These are phyloP conservation scores for Leucosticte australis DNA, from an alignment of 2,113 vertebrate species.

Conservation along the genomic window DNA sequence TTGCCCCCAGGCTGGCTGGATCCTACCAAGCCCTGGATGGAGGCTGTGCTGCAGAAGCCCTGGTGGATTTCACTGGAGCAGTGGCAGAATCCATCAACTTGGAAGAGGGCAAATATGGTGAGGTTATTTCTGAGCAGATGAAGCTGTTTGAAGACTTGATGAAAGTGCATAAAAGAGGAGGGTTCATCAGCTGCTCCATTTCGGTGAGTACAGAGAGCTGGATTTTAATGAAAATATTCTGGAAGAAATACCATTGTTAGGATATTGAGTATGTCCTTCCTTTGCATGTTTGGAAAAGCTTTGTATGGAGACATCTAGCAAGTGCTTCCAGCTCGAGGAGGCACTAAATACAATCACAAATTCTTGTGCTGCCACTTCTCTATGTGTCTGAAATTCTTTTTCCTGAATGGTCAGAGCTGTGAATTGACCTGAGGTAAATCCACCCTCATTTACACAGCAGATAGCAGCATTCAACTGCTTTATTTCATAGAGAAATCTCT, in stretches of 20 bases:
- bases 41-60: conserved; percentile 89
- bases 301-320: neutral
- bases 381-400: neutral
- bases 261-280: neutral
- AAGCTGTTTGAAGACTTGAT: conserved; percentile 86
- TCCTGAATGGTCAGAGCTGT: neutral
- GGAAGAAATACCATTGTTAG: neutral
- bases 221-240: neutral
- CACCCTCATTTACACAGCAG: neutral
- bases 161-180: conserved; percentile 82
- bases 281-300: neutral
- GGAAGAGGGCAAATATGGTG: conserved; percentile 73
- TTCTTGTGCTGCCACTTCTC: neutral
- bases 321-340: neutral
- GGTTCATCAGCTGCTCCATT: conserved; percentile 91
- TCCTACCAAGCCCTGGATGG: conserved; percentile 92
- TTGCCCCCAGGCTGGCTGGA: conserved; percentile 79
- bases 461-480: neutral
- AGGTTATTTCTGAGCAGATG: conserved; percentile 78
- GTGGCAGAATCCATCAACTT: conserved; percentile 85
- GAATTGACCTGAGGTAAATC: neutral
- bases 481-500: neutral
- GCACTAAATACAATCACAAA: neutral
- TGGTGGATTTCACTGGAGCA: conserved; percentile 94
- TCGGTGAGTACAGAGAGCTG: conserved; percentile 59